phyloP scores from a whole-genome alignment of 2,888 invertebrate genomes.

The Gisinianus flammeolus region DNA sequence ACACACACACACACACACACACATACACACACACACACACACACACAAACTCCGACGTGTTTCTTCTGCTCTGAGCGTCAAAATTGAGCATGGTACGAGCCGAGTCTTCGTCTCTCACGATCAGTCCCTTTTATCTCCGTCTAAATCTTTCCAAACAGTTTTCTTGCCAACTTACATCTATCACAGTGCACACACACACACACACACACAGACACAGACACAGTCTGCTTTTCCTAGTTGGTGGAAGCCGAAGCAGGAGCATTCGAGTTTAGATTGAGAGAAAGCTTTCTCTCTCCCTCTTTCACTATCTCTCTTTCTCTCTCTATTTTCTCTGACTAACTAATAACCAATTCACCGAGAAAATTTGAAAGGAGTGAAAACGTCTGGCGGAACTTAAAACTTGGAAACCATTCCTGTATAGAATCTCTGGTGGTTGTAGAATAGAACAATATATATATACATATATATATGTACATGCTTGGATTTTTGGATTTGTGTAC shows the following conservation, averaged over 20 bases:
- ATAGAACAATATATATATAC: not conserved
- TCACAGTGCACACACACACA: not conserved
- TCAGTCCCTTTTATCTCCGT: slow-evolving; percentile 15
- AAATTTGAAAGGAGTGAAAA: not conserved
- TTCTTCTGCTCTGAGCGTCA: not conserved
- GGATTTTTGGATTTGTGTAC: no score
- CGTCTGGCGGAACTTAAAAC: not conserved
- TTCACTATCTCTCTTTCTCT: not conserved
- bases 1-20: not conserved
- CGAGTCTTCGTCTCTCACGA: not conserved
- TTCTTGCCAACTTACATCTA: slow-evolving; percentile 14
- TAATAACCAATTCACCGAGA: not conserved
- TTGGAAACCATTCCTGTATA: not conserved
- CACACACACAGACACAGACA: no score
- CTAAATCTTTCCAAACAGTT: slow-evolving; percentile 18
- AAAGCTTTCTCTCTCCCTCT: not conserved
- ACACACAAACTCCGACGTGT: not conserved
- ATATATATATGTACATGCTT: not conserved
- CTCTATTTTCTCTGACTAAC: not conserved
- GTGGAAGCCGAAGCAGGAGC: no score
- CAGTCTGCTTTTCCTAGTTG: no score
- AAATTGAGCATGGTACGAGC: not conserved
- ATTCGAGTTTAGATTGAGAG: not conserved
- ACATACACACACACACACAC: not conserved
- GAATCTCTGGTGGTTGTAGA: no score